A percentile compares a stretch with the other conserved stretches of the same genome.
Conservation (phyloP, 2,888 invertebrate genomes). For the Baccha elongata region DNA sequence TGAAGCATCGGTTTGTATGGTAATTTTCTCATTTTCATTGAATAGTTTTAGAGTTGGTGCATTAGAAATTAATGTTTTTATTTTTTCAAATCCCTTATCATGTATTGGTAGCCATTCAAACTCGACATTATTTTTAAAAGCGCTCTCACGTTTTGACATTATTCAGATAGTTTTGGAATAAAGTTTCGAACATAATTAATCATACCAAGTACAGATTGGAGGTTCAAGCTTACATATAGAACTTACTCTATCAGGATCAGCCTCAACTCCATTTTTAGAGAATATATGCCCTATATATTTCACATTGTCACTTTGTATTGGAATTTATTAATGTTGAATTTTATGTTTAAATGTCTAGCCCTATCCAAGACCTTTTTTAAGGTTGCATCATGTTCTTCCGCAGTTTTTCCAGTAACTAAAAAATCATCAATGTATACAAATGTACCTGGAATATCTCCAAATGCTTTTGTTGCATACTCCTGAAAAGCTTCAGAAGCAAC, state of each 20-base stretch:
- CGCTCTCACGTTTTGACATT: slow-evolving; percentile 6
- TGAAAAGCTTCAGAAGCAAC: slow-evolving; percentile 20
- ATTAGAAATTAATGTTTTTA: slow-evolving; percentile 46
- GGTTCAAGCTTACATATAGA: slow-evolving; percentile 2
- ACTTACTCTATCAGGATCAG: slow-evolving; percentile 6
- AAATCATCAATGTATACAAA: slow-evolving; percentile 22
- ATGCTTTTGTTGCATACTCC: slow-evolving; percentile 9
- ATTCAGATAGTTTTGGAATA: slow-evolving; percentile 24
- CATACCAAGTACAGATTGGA: slow-evolving; percentile 16
- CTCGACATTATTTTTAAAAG: slow-evolving; percentile 13
- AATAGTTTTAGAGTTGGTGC: slow-evolving; percentile 26
- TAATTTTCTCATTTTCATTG: slow-evolving; percentile 19
- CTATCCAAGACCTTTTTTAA: slow-evolving; percentile 11
- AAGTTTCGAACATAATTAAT: slow-evolving; percentile 32
- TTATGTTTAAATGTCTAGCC: slow-evolving; percentile 3
- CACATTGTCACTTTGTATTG: slow-evolving; percentile 8
- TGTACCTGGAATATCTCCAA: slow-evolving; percentile 11
- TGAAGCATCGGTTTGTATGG: slow-evolving; percentile 43
- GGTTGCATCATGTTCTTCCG: slow-evolving; percentile 16
- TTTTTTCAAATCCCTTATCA: slow-evolving; percentile 14
- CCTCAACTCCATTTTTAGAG: slow-evolving; percentile 6
- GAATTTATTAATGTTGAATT: slow-evolving; percentile 19
- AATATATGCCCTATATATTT: slow-evolving; percentile 23
- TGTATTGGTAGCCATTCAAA: slow-evolving; percentile 30
- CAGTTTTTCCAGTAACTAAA: slow-evolving; percentile 4